Evolutionary conservation across 2,888 invertebrate species (phyloP).

Genomic region (Lithophane socia): DNA sequence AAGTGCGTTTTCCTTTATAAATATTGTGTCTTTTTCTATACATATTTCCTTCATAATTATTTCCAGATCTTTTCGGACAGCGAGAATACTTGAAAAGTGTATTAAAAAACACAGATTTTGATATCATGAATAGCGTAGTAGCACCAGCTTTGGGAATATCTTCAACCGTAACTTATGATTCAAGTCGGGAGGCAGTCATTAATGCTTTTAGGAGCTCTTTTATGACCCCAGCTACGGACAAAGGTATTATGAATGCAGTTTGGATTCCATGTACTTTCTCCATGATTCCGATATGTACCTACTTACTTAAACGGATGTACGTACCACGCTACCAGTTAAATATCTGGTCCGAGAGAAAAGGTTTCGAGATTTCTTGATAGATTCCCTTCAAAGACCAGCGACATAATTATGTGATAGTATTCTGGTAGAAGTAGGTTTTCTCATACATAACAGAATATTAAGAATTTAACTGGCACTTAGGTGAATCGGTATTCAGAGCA

Average conservation of each 20-base stretch:
- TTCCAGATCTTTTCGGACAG: slow-evolving; percentile 78
- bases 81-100: slow-evolving; percentile 70
- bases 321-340: background rate
- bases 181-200: slow-evolving; percentile 90
- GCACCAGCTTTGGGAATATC: slow-evolving; percentile 91
- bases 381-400: background rate
- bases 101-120: slow-evolving; percentile 74
- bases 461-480: background rate
- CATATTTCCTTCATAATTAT: slow-evolving; percentile 29
- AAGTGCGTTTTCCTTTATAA: background rate
- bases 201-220: slow-evolving; percentile 90
- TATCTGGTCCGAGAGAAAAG: background rate
- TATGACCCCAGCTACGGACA: slow-evolving; percentile 93
- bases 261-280: background rate
- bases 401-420: background rate
- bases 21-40: background rate
- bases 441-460: background rate
- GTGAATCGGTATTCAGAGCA: background rate
- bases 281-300: background rate
- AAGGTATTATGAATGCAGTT: slow-evolving; percentile 83
- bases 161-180: slow-evolving; percentile 91
- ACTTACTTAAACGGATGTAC: background rate
- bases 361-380: background rate
- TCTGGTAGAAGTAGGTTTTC: background rate
- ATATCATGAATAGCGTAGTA: slow-evolving; percentile 93